A percentile compares a stretch with the other conserved stretches of the same genome.
Evolutionary conservation across 2,888 invertebrate species (phyloP).

Genomic region (Philhelius pedissequus): DNA sequence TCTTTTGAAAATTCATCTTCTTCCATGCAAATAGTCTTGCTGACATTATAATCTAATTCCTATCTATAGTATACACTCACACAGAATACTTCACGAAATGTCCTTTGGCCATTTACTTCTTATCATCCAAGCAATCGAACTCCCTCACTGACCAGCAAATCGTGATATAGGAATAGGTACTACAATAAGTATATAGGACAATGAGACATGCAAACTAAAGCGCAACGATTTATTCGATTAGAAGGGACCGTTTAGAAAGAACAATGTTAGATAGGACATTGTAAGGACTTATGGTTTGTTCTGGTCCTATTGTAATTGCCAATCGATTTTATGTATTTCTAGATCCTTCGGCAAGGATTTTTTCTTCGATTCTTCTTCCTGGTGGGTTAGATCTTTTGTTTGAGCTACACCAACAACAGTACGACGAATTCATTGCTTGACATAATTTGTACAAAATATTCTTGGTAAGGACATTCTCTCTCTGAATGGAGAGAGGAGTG

Average conservation of each 20-base stretch:
- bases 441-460: neutral
- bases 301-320: neutral
- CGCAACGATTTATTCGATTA: neutral
- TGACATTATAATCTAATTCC: neutral
- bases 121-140: neutral
- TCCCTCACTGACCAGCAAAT: neutral
- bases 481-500: too few species aligned
- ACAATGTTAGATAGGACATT: neutral
- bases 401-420: neutral
- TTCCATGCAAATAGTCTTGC: neutral
- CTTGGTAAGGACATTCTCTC: neutral
- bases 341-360: neutral
- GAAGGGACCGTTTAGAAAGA: neutral
- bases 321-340: neutral
- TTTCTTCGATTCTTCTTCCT: neutral
- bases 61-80: too few species aligned
- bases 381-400: neutral
- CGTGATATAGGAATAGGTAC: neutral
- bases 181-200: too few species aligned
- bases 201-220: neutral
- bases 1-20: neutral
- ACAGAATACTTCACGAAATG: neutral
- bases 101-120: neutral
- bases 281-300: neutral
- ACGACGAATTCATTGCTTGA: neutral